Conservation (phyloP, 2,113 vertebrate genomes). For the Myocastor coypus region DNA sequence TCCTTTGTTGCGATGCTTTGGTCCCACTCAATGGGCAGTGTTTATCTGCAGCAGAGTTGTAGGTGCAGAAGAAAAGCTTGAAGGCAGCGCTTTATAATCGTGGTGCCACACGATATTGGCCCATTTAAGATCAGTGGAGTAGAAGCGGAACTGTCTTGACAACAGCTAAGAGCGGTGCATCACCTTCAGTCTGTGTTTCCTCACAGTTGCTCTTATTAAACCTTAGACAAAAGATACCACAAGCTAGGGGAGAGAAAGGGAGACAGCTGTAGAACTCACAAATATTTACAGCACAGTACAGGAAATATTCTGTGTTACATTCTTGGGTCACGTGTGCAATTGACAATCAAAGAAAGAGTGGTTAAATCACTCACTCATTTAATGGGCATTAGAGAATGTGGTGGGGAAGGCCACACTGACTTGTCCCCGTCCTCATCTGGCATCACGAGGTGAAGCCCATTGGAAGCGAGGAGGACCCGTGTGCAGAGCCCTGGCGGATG, state of each 20-base stretch:
- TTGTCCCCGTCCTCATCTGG: background rate
- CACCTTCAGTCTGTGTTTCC: background rate
- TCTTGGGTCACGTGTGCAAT: background rate
- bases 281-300: background rate
- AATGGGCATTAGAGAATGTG: background rate
- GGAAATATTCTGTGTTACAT: background rate
- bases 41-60: background rate
- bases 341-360: background rate
- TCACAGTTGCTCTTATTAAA: background rate
- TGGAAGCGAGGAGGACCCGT: too few relatives aligned
- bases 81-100: background rate
- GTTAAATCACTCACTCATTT: fast-evolving
- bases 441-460: too few relatives aligned
- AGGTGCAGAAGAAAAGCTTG: background rate
- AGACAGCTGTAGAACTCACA: background rate
- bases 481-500: background rate
- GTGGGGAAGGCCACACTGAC: background rate
- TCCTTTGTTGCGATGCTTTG: background rate
- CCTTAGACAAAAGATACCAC: background rate
- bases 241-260: background rate
- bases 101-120: background rate
- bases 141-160: background rate
- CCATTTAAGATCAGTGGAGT: background rate
- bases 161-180: background rate
- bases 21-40: background rate